Conservation (phyloP, 2,888 invertebrate species). For the Tiphia femorata region DNA sequence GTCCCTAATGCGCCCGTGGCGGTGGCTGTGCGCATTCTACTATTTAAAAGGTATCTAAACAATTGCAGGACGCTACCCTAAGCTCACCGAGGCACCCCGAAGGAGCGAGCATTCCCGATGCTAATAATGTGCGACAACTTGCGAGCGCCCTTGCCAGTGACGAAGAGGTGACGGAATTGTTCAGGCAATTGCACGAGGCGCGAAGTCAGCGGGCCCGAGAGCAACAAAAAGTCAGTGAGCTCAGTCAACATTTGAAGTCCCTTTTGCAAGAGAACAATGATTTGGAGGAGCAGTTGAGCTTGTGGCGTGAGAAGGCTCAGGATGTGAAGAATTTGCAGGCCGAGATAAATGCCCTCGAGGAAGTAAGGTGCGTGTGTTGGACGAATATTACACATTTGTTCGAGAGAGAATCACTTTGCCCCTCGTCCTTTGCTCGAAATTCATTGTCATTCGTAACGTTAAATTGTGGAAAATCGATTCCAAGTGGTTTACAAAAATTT, state of each 20-base stretch:
- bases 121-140: constrained; percentile 37
- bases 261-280: constrained; percentile 79
- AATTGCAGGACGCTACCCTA: constrained; percentile 52
- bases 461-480: no score
- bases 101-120: constrained; percentile 19
- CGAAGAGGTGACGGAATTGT: constrained; percentile 71
- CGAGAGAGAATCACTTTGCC: no score
- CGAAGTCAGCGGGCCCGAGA: constrained; percentile 79
- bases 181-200: constrained; percentile 80
- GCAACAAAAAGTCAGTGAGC: constrained; percentile 79
- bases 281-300: constrained; percentile 78
- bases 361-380: constrained; percentile 88
- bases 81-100: constrained; percentile 19
- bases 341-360: constrained; percentile 85
- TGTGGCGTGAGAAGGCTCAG: constrained; percentile 77
- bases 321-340: constrained; percentile 87
- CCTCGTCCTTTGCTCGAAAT: no score
- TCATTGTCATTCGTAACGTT: no score
- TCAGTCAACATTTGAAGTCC: constrained; percentile 82
- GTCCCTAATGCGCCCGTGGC: no score
- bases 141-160: constrained; percentile 43
- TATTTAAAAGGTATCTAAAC: background rate
- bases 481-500: no score
- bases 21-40: no score
- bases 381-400: no score